phyloP scores from a whole-genome alignment of 1,140 invertebrate genomes.

The Gryon sp. region DNA sequence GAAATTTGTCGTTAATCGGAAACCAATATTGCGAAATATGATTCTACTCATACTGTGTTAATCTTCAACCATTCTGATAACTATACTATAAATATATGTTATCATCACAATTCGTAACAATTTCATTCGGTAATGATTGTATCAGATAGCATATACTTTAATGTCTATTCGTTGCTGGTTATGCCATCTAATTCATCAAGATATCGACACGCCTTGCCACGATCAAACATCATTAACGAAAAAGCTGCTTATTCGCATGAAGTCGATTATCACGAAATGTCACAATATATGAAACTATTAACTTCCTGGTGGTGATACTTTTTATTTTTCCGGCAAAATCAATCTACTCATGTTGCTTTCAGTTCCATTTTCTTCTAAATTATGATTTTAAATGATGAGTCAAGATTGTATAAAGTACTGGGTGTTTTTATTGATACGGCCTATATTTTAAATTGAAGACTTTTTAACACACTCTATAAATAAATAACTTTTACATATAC shows the following conservation, averaged over 20 bases:
- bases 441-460: no score
- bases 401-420: no score
- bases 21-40: slow-evolving; percentile 35
- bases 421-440: no score
- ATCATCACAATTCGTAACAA: slow-evolving; percentile 16
- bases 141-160: slow-evolving; percentile 31
- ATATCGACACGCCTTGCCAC: slow-evolving; percentile 43
- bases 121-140: slow-evolving; percentile 46
- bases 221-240: slow-evolving; percentile 58
- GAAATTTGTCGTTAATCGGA: slow-evolving; percentile 7
- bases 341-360: no score
- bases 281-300: slow-evolving; percentile 34
- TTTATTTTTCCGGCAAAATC: no score
- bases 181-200: slow-evolving; percentile 57
- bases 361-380: no score
- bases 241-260: slow-evolving; percentile 32
- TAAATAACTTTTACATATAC: no score
- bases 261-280: slow-evolving; percentile 36
- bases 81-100: slow-evolving; percentile 34
- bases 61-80: slow-evolving; percentile 19
- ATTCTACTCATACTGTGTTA: slow-evolving; percentile 21
- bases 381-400: no score
- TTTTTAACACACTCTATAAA: no score
- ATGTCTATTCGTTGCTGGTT: slow-evolving; percentile 27
- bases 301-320: slow-evolving; percentile 19